Conservation (phyloP, 2,797 vertebrate species). For the Cephalopachus bancanus region DNA sequence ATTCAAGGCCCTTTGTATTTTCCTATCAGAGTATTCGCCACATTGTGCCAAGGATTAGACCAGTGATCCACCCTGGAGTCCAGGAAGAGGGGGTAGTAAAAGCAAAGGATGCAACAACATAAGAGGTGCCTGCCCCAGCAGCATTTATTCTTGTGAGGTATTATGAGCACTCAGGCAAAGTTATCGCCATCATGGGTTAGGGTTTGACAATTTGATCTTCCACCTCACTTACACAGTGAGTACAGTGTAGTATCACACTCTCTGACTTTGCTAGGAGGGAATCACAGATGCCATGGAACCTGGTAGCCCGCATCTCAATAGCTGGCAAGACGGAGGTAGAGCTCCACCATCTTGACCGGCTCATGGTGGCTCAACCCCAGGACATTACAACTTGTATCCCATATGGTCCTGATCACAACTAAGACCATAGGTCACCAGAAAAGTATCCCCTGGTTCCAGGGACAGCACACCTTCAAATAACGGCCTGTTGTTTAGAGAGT, state of each 20-base stretch:
- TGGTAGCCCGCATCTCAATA: background rate
- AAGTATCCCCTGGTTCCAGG: background rate
- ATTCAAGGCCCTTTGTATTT: background rate
- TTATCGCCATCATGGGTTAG: background rate
- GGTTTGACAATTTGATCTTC: background rate
- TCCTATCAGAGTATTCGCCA: background rate
- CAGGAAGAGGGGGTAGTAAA: background rate
- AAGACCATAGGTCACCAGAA: background rate
- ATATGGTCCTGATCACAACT: background rate
- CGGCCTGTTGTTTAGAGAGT: background rate
- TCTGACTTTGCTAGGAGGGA: background rate
- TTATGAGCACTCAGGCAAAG: background rate
- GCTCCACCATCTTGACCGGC: background rate
- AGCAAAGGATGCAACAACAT: background rate
- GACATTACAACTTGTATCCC: background rate
- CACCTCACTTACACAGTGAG: background rate
- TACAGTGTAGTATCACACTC: background rate
- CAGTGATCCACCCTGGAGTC: background rate
- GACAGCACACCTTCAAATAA: background rate
- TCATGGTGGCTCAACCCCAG: background rate
- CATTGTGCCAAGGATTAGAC: too few species aligned
- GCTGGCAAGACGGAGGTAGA: background rate
- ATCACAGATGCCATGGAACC: background rate
- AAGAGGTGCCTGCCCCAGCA: background rate
- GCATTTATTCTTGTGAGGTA: background rate